These are phyloP conservation scores for Sebastes minor DNA, from an alignment of 2,797 vertebrate genomes.

Conservation along the genomic window DNA sequence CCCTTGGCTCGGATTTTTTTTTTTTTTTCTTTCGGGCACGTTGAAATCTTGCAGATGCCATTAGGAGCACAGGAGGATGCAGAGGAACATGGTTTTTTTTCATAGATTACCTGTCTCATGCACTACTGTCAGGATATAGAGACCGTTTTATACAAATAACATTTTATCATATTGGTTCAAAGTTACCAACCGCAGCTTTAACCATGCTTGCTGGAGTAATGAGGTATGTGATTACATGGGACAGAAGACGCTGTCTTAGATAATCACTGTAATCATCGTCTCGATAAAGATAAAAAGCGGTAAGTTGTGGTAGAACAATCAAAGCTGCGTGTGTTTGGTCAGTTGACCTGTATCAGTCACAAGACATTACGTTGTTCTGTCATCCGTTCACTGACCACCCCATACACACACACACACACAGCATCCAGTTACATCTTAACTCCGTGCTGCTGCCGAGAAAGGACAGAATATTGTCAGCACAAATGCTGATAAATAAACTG, in stretches of 20 bases:
- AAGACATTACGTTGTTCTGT: conserved; percentile 21
- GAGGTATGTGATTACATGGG: conserved; percentile 19
- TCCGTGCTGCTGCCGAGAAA: conserved; percentile 2
- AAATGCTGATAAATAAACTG: conserved; percentile 9
- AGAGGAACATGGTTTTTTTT: too few species aligned
- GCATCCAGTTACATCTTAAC: conserved; percentile 6
- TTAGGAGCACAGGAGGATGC: too few species aligned
- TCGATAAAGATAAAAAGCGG: conserved; percentile 2
- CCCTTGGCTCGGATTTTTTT: too few species aligned
- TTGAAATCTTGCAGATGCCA: too few species aligned
- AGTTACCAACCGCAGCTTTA: not conserved
- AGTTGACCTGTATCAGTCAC: conserved; percentile 34
- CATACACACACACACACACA: not conserved
- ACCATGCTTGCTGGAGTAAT: conserved; percentile 18
- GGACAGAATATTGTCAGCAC: conserved; percentile 9
- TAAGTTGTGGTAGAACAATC: not conserved
- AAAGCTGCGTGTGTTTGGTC: conserved; percentile 26
- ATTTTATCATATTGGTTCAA: too few species aligned
- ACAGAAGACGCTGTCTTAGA: conserved; percentile 1
- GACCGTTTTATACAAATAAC: too few species aligned
- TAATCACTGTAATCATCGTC: conserved; percentile 15
- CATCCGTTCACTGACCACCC: not conserved
- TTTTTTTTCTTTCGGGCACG: too few species aligned
- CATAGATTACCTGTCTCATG: too few species aligned
- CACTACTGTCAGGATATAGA: too few species aligned